phyloP scores from a whole-genome alignment of 2,113 vertebrate species.

The Charadrius vociferus region DNA sequence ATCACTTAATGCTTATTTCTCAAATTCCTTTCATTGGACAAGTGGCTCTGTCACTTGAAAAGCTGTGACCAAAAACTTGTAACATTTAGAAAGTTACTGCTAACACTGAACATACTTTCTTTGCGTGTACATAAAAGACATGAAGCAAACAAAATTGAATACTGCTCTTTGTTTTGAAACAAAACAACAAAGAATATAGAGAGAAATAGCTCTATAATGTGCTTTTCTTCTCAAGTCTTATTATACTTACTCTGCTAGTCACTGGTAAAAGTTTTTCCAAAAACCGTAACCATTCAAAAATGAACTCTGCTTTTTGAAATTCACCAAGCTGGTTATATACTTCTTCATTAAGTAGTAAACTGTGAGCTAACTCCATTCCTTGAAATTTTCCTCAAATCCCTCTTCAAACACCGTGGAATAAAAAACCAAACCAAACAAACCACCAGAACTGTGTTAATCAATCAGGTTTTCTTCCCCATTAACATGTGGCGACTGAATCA shows the following conservation, averaged over 20 bases:
- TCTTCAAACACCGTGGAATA: background rate
- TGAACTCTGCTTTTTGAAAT: constrained; percentile 84
- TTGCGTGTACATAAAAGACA: background rate
- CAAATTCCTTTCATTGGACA: background rate
- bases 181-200: background rate
- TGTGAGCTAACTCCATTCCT: constrained; percentile 87
- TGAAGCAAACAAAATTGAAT: background rate
- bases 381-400: background rate
- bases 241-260: constrained; percentile 79
- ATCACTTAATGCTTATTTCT: background rate
- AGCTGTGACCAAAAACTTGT: background rate
- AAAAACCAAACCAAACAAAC: background rate
- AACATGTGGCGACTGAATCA: background rate
- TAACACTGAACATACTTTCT: background rate
- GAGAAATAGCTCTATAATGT: background rate
- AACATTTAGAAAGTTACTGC: background rate
- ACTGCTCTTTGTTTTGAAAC: background rate
- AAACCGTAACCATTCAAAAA: constrained; percentile 88
- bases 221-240: background rate
- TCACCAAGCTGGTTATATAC: constrained; percentile 77
- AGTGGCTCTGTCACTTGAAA: background rate
- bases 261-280: constrained; percentile 86
- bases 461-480: background rate
- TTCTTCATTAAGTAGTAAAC: constrained; percentile 87
- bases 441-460: background rate